These are phyloP conservation scores for Chaetodon trifascialis DNA, from an alignment of 2,113 vertebrate species.

Conservation along the genomic window DNA sequence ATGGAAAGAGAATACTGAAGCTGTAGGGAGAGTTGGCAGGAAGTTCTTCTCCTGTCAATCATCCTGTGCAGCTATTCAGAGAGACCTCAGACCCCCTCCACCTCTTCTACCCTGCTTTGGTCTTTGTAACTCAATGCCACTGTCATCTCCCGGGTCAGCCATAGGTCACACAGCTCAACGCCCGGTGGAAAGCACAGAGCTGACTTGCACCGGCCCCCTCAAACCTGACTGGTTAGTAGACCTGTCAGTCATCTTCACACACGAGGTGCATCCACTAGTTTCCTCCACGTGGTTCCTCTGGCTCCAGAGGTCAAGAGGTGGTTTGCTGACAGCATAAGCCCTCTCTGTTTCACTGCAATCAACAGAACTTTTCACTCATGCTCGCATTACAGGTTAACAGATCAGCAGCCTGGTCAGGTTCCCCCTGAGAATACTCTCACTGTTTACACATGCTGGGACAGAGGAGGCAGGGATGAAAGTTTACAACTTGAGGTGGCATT, in stretches of 20 bases:
- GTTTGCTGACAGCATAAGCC: constrained; percentile 49
- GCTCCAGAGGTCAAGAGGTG: constrained; percentile 47
- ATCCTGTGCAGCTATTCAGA: constrained; percentile 71
- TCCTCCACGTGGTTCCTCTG: constrained; percentile 1
- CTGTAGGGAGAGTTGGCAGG: constrained; percentile 69
- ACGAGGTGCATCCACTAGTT: background rate
- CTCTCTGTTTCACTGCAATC: constrained; percentile 32
- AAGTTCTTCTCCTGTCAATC: constrained; percentile 69
- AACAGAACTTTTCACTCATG: constrained; percentile 30
- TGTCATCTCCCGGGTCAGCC: constrained; percentile 75
- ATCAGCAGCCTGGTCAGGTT: constrained; percentile 50
- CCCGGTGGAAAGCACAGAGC: constrained; percentile 47
- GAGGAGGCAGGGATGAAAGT: constrained; percentile 16
- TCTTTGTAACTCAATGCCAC: constrained; percentile 75
- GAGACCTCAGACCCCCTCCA: constrained; percentile 42
- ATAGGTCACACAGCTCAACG: constrained; percentile 74
- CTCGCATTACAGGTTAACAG: constrained; percentile 34
- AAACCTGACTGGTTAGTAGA: constrained; percentile 18
- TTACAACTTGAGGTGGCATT: background rate
- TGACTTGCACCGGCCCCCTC: constrained; percentile 20
- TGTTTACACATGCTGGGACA: constrained; percentile 19
- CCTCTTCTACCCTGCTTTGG: constrained; percentile 34
- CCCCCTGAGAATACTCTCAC: constrained; percentile 8
- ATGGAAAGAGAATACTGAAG: constrained; percentile 74
- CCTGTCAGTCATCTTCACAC: constrained; percentile 35